Percentiles rank a stretch among this genome's conserved stretches.
Conservation (phyloP, 2,888 invertebrate genomes). For the Synergus gifuensis region DNA sequence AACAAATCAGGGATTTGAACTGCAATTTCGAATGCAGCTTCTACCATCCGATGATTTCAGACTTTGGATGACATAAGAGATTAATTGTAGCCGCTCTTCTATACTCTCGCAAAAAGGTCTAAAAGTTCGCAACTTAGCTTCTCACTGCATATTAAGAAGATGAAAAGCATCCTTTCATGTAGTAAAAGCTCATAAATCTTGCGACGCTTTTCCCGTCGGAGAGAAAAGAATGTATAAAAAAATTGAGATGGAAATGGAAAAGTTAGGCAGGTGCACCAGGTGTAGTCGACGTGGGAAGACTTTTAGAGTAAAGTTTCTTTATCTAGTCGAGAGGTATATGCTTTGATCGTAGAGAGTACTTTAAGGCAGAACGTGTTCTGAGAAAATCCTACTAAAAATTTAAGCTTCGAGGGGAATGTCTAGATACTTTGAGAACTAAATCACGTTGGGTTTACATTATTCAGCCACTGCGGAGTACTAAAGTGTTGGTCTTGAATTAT, state of each 20-base stretch:
- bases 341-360: constrained; percentile 10
- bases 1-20: not conserved
- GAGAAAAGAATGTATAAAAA: constrained; percentile 35
- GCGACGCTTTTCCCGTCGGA: constrained; percentile 42
- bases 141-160: not conserved
- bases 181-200: constrained; percentile 48
- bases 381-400: constrained; percentile 33
- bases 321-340: not conserved
- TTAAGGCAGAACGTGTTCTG: not conserved
- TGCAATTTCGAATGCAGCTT: not conserved
- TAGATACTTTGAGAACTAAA: constrained; percentile 7
- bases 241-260: constrained; percentile 1
- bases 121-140: not conserved
- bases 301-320: constrained; percentile 1
- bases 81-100: not conserved
- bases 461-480: not conserved
- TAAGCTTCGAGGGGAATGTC: not conserved
- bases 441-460: constrained; percentile 20
- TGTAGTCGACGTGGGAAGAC: not conserved
- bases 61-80: not conserved
- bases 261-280: not conserved
- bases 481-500: not conserved
- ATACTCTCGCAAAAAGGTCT: not conserved
- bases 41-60: too few relatives aligned
- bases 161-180: constrained; percentile 45